Percentiles rank a stretch among this genome's conserved stretches.
Evolutionary conservation across 2,797 vertebrate species (phyloP).

Genomic region (Coracias cyanogaster): DNA sequence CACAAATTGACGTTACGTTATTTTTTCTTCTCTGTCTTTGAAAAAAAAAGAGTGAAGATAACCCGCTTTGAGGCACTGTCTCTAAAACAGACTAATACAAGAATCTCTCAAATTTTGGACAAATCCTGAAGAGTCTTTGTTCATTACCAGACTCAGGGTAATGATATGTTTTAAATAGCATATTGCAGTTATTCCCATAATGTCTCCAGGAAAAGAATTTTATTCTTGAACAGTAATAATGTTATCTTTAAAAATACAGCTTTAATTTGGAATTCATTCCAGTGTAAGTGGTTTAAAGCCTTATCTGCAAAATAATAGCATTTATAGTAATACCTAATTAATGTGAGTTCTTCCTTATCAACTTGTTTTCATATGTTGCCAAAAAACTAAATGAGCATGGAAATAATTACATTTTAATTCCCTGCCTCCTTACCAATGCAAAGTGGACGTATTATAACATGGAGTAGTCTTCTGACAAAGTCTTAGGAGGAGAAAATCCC

Average conservation of each 20-base stretch:
- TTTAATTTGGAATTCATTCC: slow-evolving; percentile 22
- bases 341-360: neutral
- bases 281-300: neutral
- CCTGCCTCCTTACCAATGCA: neutral
- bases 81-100: neutral
- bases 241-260: neutral
- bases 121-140: neutral
- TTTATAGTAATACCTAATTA: slow-evolving; percentile 25
- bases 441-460: neutral
- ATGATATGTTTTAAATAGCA: neutral
- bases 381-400: neutral
- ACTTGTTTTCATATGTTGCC: slow-evolving; percentile 14
- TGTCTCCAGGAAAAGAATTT: neutral
- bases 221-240: neutral
- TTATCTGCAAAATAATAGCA: slow-evolving; percentile 6
- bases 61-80: neutral
- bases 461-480: neutral
- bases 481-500: neutral
- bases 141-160: neutral
- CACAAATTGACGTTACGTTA: neutral
- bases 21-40: neutral
- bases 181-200: neutral
- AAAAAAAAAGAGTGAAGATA: neutral
- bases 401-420: slow-evolving; percentile 17
- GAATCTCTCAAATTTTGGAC: neutral